phyloP scores from a whole-genome alignment of 2,797 vertebrate genomes.

The Hyperoplus lanceolatus region DNA sequence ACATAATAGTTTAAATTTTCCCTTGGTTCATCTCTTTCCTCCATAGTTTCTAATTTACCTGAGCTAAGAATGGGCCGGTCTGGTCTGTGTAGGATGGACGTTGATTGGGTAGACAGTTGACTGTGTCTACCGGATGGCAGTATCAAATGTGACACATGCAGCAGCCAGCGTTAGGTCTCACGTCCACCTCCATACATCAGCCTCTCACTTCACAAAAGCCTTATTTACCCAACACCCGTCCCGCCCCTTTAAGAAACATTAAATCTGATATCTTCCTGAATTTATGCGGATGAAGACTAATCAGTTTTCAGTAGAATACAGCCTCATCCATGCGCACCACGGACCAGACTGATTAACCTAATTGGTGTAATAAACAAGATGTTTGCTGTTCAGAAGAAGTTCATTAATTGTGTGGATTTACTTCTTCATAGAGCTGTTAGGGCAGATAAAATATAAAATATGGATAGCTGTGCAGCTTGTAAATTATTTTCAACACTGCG shows the following conservation, averaged over 20 bases:
- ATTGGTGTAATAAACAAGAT: constrained; percentile 48
- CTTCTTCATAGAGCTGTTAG: neutral
- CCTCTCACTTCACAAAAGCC: constrained; percentile 58
- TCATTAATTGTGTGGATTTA: constrained; percentile 35
- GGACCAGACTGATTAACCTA: constrained; percentile 42
- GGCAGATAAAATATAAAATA: constrained; percentile 30
- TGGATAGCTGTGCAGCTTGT: constrained; percentile 2
- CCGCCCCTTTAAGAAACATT: constrained; percentile 49
- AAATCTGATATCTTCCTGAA: constrained; percentile 63
- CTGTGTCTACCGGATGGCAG: constrained; percentile 63
- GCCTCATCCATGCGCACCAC: constrained; percentile 47
- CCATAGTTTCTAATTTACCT: constrained; percentile 47
- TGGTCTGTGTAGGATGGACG: constrained; percentile 62
- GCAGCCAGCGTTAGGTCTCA: constrained; percentile 78
- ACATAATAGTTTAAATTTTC: constrained; percentile 16
- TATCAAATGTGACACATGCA: constrained; percentile 85
- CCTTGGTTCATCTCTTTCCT: constrained; percentile 20
- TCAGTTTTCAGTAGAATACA: constrained; percentile 36
- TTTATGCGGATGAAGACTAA: constrained; percentile 61
- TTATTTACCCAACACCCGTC: constrained; percentile 72
- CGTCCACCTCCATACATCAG: constrained; percentile 82
- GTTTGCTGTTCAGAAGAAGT: constrained; percentile 18
- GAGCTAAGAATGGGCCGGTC: constrained; percentile 49
- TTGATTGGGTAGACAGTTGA: constrained; percentile 79
- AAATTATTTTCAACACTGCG: neutral